Percentiles rank a stretch among this genome's conserved stretches.
phyloP scores from a whole-genome alignment of 1,140 invertebrate species.

The Hyposmocoma kahamanoa region DNA sequence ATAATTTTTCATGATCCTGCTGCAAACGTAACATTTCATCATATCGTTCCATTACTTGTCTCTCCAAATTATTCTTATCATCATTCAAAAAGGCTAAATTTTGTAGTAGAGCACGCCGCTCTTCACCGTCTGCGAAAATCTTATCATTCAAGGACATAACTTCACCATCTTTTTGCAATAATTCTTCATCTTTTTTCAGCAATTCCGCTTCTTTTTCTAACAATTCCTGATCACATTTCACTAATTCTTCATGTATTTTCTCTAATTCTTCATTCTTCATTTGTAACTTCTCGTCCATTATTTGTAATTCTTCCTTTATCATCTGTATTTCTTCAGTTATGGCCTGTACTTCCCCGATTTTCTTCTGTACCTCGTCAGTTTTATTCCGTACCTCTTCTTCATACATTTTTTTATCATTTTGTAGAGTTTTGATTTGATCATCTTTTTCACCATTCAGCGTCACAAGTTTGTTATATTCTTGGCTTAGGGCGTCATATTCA shows the following conservation, averaged over 20 bases:
- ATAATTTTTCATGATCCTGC: slow-evolving; percentile 9
- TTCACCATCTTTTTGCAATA: slow-evolving; percentile 5
- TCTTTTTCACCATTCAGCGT: neutral
- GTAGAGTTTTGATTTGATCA: neutral
- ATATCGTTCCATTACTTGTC: slow-evolving; percentile 9
- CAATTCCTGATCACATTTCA: neutral
- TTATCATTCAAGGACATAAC: slow-evolving; percentile 4
- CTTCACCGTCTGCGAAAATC: neutral
- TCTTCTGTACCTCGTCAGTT: too few relatives aligned
- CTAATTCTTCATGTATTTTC: neutral
- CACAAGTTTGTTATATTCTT: neutral
- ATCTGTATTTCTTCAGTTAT: too few relatives aligned
- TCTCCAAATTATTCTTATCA: slow-evolving; percentile 14
- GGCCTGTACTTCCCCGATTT: too few relatives aligned
- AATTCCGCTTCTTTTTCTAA: neutral
- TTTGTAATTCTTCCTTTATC: neutral
- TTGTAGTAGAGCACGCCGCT: slow-evolving; percentile 11
- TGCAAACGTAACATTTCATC: slow-evolving; percentile 13
- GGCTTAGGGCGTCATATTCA: slow-evolving; percentile 7
- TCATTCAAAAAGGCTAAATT: slow-evolving; percentile 8
- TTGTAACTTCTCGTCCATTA: neutral
- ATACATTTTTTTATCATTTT: neutral
- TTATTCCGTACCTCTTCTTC: neutral
- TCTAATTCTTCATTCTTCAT: neutral
- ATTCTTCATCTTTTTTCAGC: slow-evolving; percentile 7